These are phyloP conservation scores for Nomada goodeniana DNA, from an alignment of 2,888 invertebrate genomes.

Conservation along the genomic window DNA sequence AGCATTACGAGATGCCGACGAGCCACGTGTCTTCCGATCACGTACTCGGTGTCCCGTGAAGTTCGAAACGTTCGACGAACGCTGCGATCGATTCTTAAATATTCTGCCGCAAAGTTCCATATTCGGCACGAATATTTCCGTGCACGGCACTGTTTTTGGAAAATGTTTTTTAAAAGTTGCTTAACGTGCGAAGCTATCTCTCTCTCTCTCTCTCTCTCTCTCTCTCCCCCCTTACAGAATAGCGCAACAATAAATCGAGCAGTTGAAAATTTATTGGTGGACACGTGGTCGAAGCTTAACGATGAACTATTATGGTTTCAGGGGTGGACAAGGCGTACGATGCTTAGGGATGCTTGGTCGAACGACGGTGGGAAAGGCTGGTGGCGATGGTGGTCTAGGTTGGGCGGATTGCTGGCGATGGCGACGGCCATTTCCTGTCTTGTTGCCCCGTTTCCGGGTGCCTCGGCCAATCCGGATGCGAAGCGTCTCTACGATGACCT, in stretches of 20 bases:
- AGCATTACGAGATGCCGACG: conserved; percentile 54
- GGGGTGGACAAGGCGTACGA: conserved; percentile 95
- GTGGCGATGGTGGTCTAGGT: conserved; percentile 77
- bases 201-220: no score
- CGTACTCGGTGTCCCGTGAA: conserved; percentile 19
- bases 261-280: neutral
- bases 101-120: neutral
- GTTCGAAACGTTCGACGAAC: neutral
- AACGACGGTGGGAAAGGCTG: conserved; percentile 83
- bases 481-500: conserved; percentile 98
- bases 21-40: conserved; percentile 28
- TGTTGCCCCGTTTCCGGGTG: conserved; percentile 84
- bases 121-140: no score
- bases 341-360: conserved; percentile 87
- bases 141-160: no score
- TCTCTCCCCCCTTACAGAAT: neutral
- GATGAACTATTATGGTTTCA: conserved; percentile 81
- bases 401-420: conserved; percentile 88
- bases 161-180: no score
- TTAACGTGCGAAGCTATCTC: no score
- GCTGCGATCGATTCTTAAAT: neutral
- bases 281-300: neutral
- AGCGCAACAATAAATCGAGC: neutral
- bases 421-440: conserved; percentile 88
- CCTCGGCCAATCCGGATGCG: conserved; percentile 95